Base-by-base conservation (phyloP, 1,140 invertebrate species). In the Lethocerus indicus region DNA sequence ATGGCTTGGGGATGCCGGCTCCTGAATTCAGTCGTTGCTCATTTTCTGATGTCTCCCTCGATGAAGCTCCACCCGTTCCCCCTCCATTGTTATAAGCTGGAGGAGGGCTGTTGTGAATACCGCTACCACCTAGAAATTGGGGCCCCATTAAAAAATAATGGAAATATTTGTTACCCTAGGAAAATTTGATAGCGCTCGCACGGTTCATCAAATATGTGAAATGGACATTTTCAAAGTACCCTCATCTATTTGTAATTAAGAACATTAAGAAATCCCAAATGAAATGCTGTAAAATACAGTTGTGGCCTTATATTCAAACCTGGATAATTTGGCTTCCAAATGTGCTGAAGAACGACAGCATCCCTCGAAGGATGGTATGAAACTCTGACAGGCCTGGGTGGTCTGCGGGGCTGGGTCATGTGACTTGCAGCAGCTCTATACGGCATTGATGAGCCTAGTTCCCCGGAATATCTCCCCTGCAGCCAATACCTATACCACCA, bases 401-500 rank as follows among this genome's bases (percentile, higher is more conserved):
- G 62, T 54, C 45, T 58, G 62, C 60, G n/a, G 47, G 61, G 25
- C 61, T 61, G 49, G 59, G 27, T 61, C 60, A 47, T 25, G 64
- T 62, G 40, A 62, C 63, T 47, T 56, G 63, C 60, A 20, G 45
- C 60, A 64, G n/a, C n/a, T n/a, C n/a, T n/a, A n/a, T n/a, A n/a
- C n/a, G n/a, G n/a, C 57, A 60, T 61, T 59, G 21, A 29, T 36
- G 41, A 29, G 9, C 29, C 18, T 32, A 27, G 27, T 6, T 26
- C 49, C 9, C 20, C 20, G 13, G 41, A 44, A 32, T 67, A 67
- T 50, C 68, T 63, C 9, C 63, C 65, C 56, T 69, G 66, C 13
- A 70, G 50, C 66, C 67, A 69, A 47, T 69, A 70, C 35, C 68
- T 59, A 54, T 71, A 71, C 67, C 69, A 70, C 69, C 68, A 71